A percentile compares a stretch with the other conserved stretches of the same genome.
phyloP scores from a whole-genome alignment of 2,797 vertebrate genomes.

The Danio kyathit region DNA sequence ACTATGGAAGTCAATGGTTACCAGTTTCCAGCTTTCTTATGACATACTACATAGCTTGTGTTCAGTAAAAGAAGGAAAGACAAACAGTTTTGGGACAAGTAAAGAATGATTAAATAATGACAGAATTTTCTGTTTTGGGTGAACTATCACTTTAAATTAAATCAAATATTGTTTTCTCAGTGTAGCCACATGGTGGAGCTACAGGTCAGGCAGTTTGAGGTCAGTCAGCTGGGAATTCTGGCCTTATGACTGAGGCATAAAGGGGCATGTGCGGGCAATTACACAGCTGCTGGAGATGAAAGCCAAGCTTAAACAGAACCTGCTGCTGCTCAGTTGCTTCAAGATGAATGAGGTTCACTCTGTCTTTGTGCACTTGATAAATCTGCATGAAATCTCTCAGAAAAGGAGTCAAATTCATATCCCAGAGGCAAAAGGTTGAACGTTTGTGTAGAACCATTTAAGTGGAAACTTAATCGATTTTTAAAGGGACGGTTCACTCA shows the following conservation, averaged over 20 bases:
- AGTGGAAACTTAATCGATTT: neutral
- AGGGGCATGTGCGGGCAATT: slow-evolving; percentile 11
- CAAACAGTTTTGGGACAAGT: too few species aligned
- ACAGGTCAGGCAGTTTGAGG: neutral
- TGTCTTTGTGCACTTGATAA: neutral
- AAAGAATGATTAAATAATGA: too few species aligned
- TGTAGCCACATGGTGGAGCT: slow-evolving; percentile 41
- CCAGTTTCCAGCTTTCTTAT: too few species aligned
- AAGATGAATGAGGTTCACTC: neutral
- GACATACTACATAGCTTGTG: too few species aligned
- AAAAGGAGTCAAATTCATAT: neutral
- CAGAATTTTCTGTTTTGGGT: too few species aligned
- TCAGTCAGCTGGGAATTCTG: neutral
- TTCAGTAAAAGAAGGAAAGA: too few species aligned
- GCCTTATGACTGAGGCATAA: neutral
- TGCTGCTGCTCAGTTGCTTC: slow-evolving; percentile 17
- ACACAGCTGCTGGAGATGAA: neutral
- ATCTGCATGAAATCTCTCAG: neutral
- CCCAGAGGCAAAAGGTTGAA: neutral
- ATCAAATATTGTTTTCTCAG: neutral
- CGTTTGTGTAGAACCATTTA: neutral
- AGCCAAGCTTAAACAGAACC: neutral
- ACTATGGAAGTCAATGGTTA: too few species aligned
- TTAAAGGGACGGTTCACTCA: neutral
- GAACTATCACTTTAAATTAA: too few species aligned